Base-by-base conservation (phyloP, 2,797 vertebrate genomes). In the Sebastes itinus region DNA sequence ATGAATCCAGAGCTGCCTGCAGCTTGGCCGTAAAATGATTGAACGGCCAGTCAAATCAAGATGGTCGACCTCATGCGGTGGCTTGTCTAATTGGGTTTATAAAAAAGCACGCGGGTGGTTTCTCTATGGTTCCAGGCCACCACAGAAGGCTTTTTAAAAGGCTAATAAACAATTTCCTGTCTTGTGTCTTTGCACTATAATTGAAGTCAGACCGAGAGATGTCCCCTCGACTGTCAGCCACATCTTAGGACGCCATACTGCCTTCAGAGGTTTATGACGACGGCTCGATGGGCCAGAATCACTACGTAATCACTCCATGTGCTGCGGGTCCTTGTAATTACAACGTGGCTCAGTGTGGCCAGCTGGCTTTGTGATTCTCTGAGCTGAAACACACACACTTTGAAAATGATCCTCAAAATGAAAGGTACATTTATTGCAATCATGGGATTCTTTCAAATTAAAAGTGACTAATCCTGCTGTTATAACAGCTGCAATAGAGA, bases 91-190 rank as follows among this genome's bases (percentile, higher is more conserved):
- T 84, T 89, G 70, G 63, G 65, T 86, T 87, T 22, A 56, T 88
- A 75, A 89, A 86, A 93, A 88, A 89, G 76, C 81, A 68, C 75
- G 83, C 0, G 32, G 66, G 69, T 72, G 78, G 88, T 83, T 90
- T 59, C 63, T 84, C 88, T 70, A 86, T 75, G 78, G 70, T 72
- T 84, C 81, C 55, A 30, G 38, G 42, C 62, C 80, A 74, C 89
- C 81, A 69, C 82, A 87, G 72, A 85, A 82, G 59, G 23, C 35
- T 12, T 74, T 82, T 92, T 78, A 74, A 92, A 91, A 92, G 72
- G 49, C 82, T 94, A 92, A 94, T 93, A 80, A 89, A 87, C 73
- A 89, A 88, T 82, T 88, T 91, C 89, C 84, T 88, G 77, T 69
- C 81, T 79, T 81, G 71, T 77, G 33, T 88, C 73, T 86, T 75